Percentiles rank a stretch among this genome's conserved stretches.
These are phyloP conservation scores for Cassiopea andromeda DNA, from an alignment of 30 jellyfish, hydroid and myxozoan genomes.

Conservation along the genomic window DNA sequence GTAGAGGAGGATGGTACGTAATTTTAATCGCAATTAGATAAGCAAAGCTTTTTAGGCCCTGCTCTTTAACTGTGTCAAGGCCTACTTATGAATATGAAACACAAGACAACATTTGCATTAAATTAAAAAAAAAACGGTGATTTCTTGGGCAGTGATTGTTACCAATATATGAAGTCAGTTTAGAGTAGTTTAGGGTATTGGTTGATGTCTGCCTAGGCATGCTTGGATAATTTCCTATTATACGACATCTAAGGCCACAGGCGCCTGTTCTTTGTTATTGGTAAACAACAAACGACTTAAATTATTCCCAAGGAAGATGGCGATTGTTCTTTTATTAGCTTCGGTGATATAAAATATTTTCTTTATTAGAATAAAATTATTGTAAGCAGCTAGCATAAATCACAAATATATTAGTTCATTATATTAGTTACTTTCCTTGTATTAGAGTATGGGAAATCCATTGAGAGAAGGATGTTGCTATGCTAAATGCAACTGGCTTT, in stretches of 20 bases:
- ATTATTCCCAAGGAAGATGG: neutral
- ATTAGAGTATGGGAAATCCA: neutral
- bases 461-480: neutral
- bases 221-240: no score
- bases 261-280: no score
- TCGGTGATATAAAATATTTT: neutral
- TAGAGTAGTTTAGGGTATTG: no score
- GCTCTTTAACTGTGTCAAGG: neutral
- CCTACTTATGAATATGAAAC: no score
- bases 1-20: slow-evolving; percentile 6
- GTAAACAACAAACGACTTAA: no score
- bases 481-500: neutral
- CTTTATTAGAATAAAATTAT: neutral
- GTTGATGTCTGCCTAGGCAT: no score
- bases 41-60: neutral
- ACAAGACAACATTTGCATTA: no score
- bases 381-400: neutral
- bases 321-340: neutral
- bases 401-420: no score
- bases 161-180: no score
- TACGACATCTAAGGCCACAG: no score
- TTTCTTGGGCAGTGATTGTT: no score
- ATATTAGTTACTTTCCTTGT: neutral
- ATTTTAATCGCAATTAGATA: neutral
- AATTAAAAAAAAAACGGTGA: no score